A percentile compares a stretch with the other conserved stretches of the same genome.
Conservation (phyloP, 2,888 invertebrate genomes). For the Xylocampa areola region DNA sequence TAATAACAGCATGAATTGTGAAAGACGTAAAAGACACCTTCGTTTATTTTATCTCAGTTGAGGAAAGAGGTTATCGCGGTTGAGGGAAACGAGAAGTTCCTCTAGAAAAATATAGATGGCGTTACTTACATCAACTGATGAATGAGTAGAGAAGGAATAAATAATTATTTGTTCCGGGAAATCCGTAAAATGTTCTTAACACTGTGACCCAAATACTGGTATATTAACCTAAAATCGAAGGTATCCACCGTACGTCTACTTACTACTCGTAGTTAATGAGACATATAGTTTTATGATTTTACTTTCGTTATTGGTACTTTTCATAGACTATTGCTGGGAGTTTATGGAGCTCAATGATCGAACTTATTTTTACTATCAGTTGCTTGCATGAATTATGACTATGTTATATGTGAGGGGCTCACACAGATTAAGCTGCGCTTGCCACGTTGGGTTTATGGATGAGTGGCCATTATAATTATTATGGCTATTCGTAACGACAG, state of each 20-base stretch:
- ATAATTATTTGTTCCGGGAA: constrained; percentile 24
- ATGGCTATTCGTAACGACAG: too few species aligned
- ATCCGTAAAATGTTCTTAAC: constrained; percentile 65
- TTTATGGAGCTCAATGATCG: constrained; percentile 1
- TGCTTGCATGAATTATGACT: not conserved
- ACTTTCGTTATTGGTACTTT: not conserved
- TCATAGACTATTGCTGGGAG: constrained; percentile 17
- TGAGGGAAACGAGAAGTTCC: constrained; percentile 7
- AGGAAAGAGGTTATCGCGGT: too few species aligned
- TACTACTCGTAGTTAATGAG: constrained; percentile 40
- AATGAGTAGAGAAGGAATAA: constrained; percentile 7
- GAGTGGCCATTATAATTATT: too few species aligned
- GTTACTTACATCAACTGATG: not conserved
- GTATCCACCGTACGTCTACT: constrained; percentile 40
- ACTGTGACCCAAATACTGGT: constrained; percentile 67
- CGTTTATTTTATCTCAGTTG: too few species aligned
- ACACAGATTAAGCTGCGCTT: not conserved
- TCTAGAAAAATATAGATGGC: constrained; percentile 32
- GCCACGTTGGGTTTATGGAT: too few species aligned
- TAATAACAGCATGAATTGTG: too few species aligned
- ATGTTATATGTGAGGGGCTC: not conserved
- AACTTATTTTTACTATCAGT: constrained; percentile 5
- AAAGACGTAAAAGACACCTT: too few species aligned
- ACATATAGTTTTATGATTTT: constrained; percentile 18
- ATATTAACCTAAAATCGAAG: constrained; percentile 67